Conservation (phyloP, 2,113 vertebrate genomes). For the Trematomus loennbergii region DNA sequence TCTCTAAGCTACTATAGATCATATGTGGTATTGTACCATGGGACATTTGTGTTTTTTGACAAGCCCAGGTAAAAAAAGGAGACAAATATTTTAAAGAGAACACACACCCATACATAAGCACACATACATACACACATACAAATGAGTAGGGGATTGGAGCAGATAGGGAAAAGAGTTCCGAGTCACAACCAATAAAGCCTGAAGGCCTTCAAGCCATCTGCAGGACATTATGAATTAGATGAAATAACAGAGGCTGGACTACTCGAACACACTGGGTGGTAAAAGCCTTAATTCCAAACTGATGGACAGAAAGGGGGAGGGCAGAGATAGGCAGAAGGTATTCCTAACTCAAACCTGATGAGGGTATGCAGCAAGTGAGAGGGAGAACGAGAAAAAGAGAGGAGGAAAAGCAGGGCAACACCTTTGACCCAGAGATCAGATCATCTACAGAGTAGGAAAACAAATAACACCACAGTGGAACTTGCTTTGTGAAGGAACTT, state of each 20-base stretch:
- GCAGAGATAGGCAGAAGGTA: conserved; percentile 9
- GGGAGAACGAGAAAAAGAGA: conserved; percentile 2
- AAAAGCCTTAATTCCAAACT: conserved; percentile 64
- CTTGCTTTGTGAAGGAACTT: conserved; percentile 8
- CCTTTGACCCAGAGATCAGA: conserved; percentile 22
- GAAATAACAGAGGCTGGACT: conserved; percentile 39
- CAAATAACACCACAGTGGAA: background rate
- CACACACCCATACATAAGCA: background rate
- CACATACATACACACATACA: background rate
- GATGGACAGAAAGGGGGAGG: conserved; percentile 38
- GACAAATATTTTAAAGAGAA: background rate
- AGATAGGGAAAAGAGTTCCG: background rate
- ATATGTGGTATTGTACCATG: background rate
- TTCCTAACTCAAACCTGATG: conserved; percentile 52
- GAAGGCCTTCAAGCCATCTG: conserved; percentile 59
- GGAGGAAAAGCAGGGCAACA: background rate
- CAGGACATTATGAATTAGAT: conserved; percentile 52
- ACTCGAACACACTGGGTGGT: conserved; percentile 33
- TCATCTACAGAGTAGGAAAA: background rate
- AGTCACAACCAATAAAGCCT: conserved; percentile 45
- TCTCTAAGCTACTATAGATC: background rate
- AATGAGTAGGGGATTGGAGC: background rate
- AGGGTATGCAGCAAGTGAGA: background rate
- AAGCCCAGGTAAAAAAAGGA: background rate
- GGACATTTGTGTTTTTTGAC: background rate